Conservation (phyloP, 2,797 vertebrate genomes). For the Alosa sapidissima region DNA sequence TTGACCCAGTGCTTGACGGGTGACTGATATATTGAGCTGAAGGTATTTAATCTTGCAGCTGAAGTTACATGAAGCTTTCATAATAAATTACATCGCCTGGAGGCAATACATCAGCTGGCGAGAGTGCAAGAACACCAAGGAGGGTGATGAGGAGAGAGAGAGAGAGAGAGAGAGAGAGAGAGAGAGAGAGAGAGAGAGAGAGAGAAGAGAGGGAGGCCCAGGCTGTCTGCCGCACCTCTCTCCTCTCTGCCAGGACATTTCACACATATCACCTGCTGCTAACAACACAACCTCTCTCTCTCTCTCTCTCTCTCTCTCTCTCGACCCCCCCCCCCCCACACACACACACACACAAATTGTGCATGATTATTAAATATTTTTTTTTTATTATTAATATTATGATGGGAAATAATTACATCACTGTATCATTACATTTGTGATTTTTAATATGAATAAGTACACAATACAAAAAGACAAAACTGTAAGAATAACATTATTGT, state of each 20-base stretch:
- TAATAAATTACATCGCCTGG: slow-evolving; percentile 79
- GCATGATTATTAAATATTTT: not conserved
- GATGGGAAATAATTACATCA: too few species aligned
- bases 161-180: not conserved
- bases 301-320: too few species aligned
- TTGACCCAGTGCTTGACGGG: slow-evolving; percentile 80
- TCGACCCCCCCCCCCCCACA: too few species aligned
- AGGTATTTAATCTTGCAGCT: slow-evolving; percentile 81
- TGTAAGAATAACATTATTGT: not conserved
- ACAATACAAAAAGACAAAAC: not conserved
- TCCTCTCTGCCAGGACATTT: not conserved
- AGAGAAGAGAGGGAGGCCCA: not conserved
- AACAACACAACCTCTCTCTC: not conserved
- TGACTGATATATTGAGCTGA: slow-evolving; percentile 81
- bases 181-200: not conserved
- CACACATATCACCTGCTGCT: not conserved
- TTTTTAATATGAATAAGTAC: not conserved
- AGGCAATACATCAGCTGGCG: slow-evolving; percentile 76
- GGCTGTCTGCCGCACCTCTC: not conserved
- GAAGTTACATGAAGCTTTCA: slow-evolving; percentile 82
- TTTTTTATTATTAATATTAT: too few species aligned
- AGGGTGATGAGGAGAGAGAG: not conserved
- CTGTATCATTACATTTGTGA: too few species aligned
- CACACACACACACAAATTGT: not conserved
- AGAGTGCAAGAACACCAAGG: not conserved